Evolutionary conservation across 2,797 vertebrate species (phyloP).

Genomic region (Neoniphon sammara): DNA sequence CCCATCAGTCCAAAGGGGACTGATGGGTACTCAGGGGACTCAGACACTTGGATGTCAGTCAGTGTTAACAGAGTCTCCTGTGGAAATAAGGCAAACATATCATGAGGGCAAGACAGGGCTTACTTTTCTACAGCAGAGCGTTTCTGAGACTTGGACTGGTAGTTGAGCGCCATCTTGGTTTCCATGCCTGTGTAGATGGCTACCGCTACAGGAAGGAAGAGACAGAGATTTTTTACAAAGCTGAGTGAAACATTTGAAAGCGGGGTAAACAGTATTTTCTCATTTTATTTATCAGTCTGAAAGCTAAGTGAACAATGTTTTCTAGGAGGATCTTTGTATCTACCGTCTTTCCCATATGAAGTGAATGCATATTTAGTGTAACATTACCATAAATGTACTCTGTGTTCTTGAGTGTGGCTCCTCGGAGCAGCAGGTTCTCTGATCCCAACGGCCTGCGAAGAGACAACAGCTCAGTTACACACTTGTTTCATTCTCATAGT

Average conservation of each 20-base stretch:
- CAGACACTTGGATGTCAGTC: constrained; percentile 3
- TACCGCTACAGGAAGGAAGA: constrained; percentile 83
- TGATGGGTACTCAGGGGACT: no score
- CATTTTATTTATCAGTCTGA: no score
- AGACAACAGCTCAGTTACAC: constrained; percentile 7
- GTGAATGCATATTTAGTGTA: neutral
- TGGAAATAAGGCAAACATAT: neutral
- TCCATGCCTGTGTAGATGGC: constrained; percentile 99
- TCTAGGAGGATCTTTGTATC: no score
- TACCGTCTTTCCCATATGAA: no score
- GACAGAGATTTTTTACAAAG: neutral
- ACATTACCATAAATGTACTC: constrained; percentile 91
- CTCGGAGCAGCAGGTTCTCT: constrained; percentile 95
- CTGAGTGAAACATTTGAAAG: no score
- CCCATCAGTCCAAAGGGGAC: no score
- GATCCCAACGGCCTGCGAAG: constrained; percentile 90
- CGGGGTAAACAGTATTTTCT: neutral
- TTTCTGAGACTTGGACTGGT: constrained; percentile 97
- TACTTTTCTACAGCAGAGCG: constrained; percentile 98
- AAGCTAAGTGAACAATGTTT: no score
- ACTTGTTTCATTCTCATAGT: neutral
- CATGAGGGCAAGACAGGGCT: constrained; percentile 44
- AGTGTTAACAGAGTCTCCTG: constrained; percentile 7
- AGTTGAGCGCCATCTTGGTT: constrained; percentile 98
- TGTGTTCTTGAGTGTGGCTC: constrained; percentile 96